phyloP scores from a whole-genome alignment of 2,113 vertebrate species.

The Amphiprion percula region DNA sequence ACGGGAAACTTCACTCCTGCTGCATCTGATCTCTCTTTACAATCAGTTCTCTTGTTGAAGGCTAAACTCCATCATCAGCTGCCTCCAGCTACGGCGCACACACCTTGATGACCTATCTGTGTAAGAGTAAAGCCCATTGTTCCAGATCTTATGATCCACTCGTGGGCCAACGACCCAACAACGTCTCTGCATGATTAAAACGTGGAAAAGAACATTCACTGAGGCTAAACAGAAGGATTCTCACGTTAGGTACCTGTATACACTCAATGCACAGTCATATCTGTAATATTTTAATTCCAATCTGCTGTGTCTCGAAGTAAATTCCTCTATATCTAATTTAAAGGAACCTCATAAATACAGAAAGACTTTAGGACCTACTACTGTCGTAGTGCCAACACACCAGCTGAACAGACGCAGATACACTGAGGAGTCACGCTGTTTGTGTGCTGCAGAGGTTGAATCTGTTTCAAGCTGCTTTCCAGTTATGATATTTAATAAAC shows the following conservation, averaged over 20 bases:
- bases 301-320: neutral
- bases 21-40: slow-evolving; percentile 38
- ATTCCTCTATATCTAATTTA: neutral
- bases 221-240: neutral
- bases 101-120: slow-evolving; percentile 50
- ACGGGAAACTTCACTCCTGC: slow-evolving; percentile 6
- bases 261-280: neutral
- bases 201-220: neutral
- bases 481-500: slow-evolving; percentile 10
- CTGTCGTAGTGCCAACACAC: slow-evolving; percentile 5
- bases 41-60: slow-evolving; percentile 56
- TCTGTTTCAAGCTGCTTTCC: slow-evolving; percentile 22
- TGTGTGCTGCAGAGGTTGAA: slow-evolving; percentile 10
- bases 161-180: slow-evolving; percentile 35
- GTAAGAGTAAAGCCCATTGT: slow-evolving; percentile 56
- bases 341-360: slow-evolving; percentile 2
- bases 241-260: neutral
- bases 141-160: slow-evolving; percentile 57
- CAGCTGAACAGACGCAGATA: slow-evolving; percentile 9
- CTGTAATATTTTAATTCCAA: neutral
- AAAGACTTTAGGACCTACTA: neutral
- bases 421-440: slow-evolving; percentile 5
- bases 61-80: slow-evolving; percentile 8
- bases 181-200: slow-evolving; percentile 20
- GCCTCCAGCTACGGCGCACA: slow-evolving; percentile 35